Conservation (phyloP, 1,140 invertebrate species). For the Anadara kagoshimensis region DNA sequence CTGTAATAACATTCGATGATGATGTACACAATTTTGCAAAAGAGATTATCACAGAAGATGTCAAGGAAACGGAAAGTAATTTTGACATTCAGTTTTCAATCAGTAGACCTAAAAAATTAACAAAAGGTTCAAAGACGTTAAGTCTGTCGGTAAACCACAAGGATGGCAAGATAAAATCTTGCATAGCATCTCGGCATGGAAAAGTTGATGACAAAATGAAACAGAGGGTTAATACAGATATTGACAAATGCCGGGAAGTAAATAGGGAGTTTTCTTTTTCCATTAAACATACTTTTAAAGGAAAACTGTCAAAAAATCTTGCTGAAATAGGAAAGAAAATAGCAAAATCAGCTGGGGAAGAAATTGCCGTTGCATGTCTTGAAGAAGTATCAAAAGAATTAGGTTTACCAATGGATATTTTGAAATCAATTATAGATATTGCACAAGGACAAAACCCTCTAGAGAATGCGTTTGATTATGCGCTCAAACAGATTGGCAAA, state of each 20-base stretch:
- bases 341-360: not conserved
- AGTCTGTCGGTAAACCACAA: not conserved
- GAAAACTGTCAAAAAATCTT: slow-evolving; percentile 1
- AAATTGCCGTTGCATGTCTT: not conserved
- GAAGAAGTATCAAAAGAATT: not conserved
- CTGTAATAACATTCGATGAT: not conserved
- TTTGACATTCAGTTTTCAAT: not conserved
- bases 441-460: not conserved
- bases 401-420: slow-evolving; percentile 5
- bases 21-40: slow-evolving; percentile 11
- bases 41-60: not conserved
- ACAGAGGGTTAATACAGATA: not conserved
- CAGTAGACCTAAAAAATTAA: not conserved
- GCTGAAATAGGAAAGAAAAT: not conserved
- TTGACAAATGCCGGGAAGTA: not conserved
- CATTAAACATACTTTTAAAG: not conserved
- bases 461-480: not conserved
- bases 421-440: not conserved
- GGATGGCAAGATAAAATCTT: not conserved
- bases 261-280: not conserved
- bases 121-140: not conserved
- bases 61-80: not conserved
- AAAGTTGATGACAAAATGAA: not conserved
- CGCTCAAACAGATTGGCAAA: not conserved
- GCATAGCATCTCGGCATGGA: not conserved